Evolutionary conservation across 2,888 invertebrate species (phyloP), one percentile per base, ranked within the genome.

Genomic region (Mactromeris polynyma): DNA sequence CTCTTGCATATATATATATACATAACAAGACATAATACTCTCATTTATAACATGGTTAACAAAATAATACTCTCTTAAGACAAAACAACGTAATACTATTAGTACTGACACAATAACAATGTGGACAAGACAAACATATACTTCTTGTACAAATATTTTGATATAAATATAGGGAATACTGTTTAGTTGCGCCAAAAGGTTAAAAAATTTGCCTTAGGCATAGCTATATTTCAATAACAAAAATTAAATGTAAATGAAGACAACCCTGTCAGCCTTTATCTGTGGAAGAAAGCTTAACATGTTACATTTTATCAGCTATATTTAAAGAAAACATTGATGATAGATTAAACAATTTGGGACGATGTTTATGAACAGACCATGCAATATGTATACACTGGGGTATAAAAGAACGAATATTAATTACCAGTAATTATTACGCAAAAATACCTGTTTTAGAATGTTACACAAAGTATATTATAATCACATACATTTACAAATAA

Each of bases 31-130:
- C 31, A 73, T 33, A 36, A 33, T 33, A 14, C 26, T 73, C 73
- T 73, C 17, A 58, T 58, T 21, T 58, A 58, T n/a, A 58, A 58
- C 21, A 21, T 26, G 2, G 9, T 36, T 26, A 73, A 26, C 21
- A 79, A n/a, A 21, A 42, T 79, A 79, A 79, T 79, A 79, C 73
- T 78, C 78, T n/a, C 31, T 83, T 33, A 51, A 78, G 78, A 77
- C 78, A 78, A 51, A 83, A 73, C n/a, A 40, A 69, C 31, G 40
- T 69, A 78, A 84, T 84, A 58, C 84, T 84, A 31, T 46, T 17
- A 33, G 0, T 9, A 26, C 9, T 14, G 17, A 58, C 2, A 69
- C 69, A 14, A 33, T 31, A 6, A 69, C 33, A 69, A 31, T 33
- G 11, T 11, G 31, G 73, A 73, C 36, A 73, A 73, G 58, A 64